Percentiles rank a stretch among this genome's conserved stretches.
Conservation (phyloP, 2,113 vertebrate genomes). For the Amazona guildingii region DNA sequence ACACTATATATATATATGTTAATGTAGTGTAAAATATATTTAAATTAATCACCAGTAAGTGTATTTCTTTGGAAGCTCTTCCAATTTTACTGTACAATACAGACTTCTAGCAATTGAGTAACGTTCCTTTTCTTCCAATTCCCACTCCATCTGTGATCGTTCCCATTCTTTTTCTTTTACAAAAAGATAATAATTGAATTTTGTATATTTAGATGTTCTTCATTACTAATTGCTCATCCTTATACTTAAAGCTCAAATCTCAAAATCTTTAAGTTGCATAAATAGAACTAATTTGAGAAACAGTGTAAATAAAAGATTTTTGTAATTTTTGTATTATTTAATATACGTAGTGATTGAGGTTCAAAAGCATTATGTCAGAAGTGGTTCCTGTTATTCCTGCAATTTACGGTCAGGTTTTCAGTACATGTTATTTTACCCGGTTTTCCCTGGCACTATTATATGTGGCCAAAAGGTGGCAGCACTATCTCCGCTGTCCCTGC, state of each 20-base stretch:
- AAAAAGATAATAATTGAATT: neutral
- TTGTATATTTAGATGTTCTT: neutral
- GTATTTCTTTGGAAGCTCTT: neutral
- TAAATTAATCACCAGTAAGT: neutral
- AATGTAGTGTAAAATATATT: neutral
- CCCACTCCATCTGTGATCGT: neutral
- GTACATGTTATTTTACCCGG: fast-evolving
- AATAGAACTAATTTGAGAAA: neutral
- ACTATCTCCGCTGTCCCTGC: neutral
- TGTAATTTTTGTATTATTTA: fast-evolving
- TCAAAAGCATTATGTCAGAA: fast-evolving
- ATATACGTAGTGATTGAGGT: fast-evolving
- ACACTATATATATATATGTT: neutral
- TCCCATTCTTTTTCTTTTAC: neutral
- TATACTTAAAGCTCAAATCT: neutral
- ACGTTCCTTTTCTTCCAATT: neutral
- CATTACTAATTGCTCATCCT: neutral
- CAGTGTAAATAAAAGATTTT: neutral
- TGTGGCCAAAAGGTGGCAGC: conserved; percentile 73
- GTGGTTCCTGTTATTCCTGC: neutral
- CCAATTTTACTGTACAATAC: neutral
- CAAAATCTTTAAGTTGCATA: neutral
- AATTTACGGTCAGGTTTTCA: fast-evolving
- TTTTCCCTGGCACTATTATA: neutral
- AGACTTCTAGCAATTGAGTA: neutral